phyloP scores from a whole-genome alignment of 2,797 vertebrate species.

The Falco cherrug region DNA sequence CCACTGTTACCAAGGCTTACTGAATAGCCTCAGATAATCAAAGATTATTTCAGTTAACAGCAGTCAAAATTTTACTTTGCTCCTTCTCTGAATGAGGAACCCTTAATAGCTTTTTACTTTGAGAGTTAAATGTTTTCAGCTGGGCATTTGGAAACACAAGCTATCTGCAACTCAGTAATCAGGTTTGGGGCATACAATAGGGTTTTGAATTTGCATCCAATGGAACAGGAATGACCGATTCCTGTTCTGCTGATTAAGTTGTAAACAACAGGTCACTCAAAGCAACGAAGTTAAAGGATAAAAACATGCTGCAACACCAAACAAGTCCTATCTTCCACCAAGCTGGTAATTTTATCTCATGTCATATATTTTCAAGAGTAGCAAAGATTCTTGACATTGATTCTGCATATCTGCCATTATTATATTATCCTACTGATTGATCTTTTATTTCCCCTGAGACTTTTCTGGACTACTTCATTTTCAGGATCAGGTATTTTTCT shows the following conservation, averaged over 20 bases:
- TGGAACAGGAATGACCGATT: not conserved
- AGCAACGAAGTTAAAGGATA: not conserved
- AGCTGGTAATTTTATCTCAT: not conserved
- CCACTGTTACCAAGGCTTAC: not conserved
- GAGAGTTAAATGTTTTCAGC: not conserved
- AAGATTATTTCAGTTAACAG: not conserved
- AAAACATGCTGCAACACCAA: not conserved
- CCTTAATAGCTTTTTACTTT: not conserved
- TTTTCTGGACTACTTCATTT: not conserved
- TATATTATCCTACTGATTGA: not conserved
- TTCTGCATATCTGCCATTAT: not conserved
- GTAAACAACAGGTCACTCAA: not conserved
- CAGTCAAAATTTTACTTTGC: not conserved
- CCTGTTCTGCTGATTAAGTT: not conserved
- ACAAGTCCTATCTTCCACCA: not conserved
- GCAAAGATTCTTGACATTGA: not conserved
- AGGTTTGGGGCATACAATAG: not conserved
- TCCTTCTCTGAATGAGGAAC: not conserved
- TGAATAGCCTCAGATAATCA: not conserved
- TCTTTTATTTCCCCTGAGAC: not conserved
- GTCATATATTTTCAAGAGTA: not conserved
- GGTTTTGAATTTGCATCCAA: not conserved
- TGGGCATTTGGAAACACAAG: not conserved
- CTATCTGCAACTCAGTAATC: not conserved
- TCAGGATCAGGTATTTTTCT: not conserved